phyloP scores from a whole-genome alignment of 2,113 vertebrate genomes.

The Plotosus lineatus region DNA sequence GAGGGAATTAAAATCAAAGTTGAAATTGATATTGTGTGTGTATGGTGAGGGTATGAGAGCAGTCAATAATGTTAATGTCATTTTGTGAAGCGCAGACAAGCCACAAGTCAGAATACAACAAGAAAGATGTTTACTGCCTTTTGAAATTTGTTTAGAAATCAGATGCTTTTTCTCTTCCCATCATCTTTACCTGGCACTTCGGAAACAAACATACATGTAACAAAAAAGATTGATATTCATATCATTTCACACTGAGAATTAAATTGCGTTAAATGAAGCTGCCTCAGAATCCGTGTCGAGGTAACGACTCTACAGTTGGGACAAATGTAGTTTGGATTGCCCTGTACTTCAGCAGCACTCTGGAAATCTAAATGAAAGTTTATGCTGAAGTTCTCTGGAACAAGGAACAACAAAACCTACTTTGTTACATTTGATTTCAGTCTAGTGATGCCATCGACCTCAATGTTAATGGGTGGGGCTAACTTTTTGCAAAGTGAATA shows the following conservation, averaged over 20 bases:
- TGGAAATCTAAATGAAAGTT: too few species aligned
- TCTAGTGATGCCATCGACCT: too few species aligned
- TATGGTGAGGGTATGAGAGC: neutral
- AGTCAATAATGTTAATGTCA: constrained; percentile 37
- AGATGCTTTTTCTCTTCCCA: neutral
- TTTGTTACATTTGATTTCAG: too few species aligned
- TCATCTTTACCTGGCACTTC: neutral
- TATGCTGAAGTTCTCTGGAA: too few species aligned
- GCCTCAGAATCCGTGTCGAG: too few species aligned
- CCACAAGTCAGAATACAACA: constrained; percentile 46
- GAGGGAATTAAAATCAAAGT: constrained; percentile 23
- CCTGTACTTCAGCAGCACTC: too few species aligned
- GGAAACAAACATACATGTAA: neutral
- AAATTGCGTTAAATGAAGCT: too few species aligned
- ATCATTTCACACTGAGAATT: too few species aligned
- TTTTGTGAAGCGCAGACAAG: constrained; percentile 21
- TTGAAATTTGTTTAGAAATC: neutral
- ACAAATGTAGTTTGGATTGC: too few species aligned
- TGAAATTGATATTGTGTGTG: constrained; percentile 16
- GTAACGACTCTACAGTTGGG: too few species aligned
- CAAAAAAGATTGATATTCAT: neutral
- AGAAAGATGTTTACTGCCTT: constrained; percentile 28
- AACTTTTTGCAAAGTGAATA: neutral
- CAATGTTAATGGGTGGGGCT: neutral
- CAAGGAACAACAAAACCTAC: too few species aligned